Conservation (phyloP, 2,113 vertebrate genomes). For the Carettochelys insculpta region DNA sequence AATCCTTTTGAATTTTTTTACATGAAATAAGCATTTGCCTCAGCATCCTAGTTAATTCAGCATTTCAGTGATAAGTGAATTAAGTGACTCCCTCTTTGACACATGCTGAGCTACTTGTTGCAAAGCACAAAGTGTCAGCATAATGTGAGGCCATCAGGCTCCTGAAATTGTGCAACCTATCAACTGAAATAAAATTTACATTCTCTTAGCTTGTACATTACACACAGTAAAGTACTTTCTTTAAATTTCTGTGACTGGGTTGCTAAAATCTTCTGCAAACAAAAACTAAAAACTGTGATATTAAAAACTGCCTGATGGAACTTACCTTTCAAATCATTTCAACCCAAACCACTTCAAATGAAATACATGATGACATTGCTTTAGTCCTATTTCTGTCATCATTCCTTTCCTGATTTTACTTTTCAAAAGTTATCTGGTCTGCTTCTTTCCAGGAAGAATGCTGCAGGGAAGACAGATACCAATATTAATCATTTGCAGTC, state of each 20-base stretch:
- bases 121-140: background rate
- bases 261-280: background rate
- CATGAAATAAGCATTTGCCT: background rate
- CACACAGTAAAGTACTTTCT: background rate
- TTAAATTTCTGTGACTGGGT: background rate
- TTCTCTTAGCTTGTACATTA: background rate
- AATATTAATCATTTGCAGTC: background rate
- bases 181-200: background rate
- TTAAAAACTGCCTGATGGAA: background rate
- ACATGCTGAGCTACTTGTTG: background rate
- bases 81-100: background rate
- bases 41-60: background rate
- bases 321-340: background rate
- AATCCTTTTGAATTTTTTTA: background rate
- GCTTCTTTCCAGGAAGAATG: background rate
- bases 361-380: background rate
- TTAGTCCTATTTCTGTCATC: background rate
- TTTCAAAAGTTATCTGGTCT: background rate
- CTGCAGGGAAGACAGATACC: background rate
- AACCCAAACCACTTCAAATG: background rate
- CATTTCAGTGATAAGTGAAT: background rate
- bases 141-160: too few species aligned
- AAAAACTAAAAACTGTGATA: background rate
- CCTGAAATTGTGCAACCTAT: too few species aligned
- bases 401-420: background rate